Percentiles rank a stretch among this genome's conserved stretches.
Conservation (phyloP, 1,140 invertebrate genomes). For the Drosophila murphyi region DNA sequence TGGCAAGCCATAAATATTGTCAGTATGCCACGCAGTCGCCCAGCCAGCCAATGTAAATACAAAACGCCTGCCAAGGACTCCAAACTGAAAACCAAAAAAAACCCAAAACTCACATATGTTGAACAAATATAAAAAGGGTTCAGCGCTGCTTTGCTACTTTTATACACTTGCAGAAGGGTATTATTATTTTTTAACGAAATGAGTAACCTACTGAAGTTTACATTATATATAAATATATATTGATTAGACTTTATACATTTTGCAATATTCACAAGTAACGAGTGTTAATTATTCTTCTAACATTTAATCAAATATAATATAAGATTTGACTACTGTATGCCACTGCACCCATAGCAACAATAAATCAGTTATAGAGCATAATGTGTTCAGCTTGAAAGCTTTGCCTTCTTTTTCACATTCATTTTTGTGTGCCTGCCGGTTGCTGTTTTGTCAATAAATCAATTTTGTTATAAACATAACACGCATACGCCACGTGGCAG, state of each 20-base stretch:
- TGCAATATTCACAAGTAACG: too few species aligned
- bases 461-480: constrained; percentile 81
- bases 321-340: too few species aligned
- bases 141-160: constrained; percentile 34
- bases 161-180: neutral
- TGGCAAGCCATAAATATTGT: constrained; percentile 80
- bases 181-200: neutral
- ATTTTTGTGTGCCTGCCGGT: constrained; percentile 35
- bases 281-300: too few species aligned
- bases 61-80: constrained; percentile 40
- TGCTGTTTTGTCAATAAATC: constrained; percentile 81
- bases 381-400: neutral
- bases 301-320: too few species aligned
- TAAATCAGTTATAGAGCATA: too few species aligned
- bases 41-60: constrained; percentile 26
- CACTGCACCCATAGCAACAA: too few species aligned
- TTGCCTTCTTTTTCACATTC: constrained; percentile 50
- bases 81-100: constrained; percentile 22
- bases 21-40: constrained; percentile 19
- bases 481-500: constrained; percentile 72
- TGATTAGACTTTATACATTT: too few species aligned
- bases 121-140: constrained; percentile 37
- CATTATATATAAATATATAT: neutral
- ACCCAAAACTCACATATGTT: constrained; percentile 28
- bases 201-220: neutral